A percentile compares a stretch with the other conserved stretches of the same genome.
Evolutionary conservation across 92 coral and sea anemone species (phyloP).

Genomic region (Zoanthus sansibaricus): DNA sequence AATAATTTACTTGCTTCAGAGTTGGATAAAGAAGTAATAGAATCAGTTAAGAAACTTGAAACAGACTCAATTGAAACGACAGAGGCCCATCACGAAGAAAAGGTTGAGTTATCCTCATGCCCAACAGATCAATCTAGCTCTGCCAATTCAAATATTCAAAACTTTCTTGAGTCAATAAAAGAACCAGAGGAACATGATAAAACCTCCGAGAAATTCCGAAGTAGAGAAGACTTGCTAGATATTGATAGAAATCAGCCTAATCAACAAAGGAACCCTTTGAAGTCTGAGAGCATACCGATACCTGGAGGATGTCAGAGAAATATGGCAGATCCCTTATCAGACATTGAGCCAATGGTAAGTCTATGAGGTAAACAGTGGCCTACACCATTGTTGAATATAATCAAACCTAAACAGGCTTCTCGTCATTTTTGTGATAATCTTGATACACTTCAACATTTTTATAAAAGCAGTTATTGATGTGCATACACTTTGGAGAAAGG

Average conservation of each 20-base stretch:
- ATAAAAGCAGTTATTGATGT: too few species aligned
- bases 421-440: too few species aligned
- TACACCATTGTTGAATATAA: too few species aligned
- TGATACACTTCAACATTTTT: too few species aligned
- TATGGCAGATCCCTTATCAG: conserved; percentile 60
- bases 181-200: conserved; percentile 27
- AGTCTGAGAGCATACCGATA: conserved; percentile 80
- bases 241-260: conserved; percentile 34
- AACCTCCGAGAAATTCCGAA: conserved; percentile 29
- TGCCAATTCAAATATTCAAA: not conserved
- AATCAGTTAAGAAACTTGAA: conserved; percentile 19
- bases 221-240: conserved; percentile 30
- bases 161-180: conserved; percentile 37
- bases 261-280: conserved; percentile 12
- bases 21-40: conserved; percentile 7
- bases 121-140: conserved; percentile 12
- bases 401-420: too few species aligned
- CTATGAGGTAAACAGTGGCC: too few species aligned
- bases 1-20: conserved; percentile 8
- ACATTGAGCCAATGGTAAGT: conserved; percentile 75
- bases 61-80: conserved; percentile 23
- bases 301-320: conserved; percentile 63
- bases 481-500: too few species aligned
- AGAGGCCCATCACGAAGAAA: conserved; percentile 3
- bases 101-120: not conserved